Evolutionary conservation across 2,888 invertebrate genomes (phyloP).

Genomic region (Mythimna ferrago): DNA sequence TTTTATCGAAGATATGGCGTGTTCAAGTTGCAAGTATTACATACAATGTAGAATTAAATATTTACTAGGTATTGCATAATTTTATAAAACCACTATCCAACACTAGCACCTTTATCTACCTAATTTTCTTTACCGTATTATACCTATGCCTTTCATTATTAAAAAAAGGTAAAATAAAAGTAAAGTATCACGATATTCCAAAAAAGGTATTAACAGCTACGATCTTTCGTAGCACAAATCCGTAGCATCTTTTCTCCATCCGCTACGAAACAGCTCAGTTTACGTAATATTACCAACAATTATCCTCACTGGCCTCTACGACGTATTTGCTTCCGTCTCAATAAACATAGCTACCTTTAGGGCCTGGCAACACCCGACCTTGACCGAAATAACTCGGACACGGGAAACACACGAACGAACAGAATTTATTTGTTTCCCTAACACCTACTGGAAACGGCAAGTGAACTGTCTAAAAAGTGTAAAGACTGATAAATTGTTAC

Average conservation of each 20-base stretch:
- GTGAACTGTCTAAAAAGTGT: constrained; percentile 24
- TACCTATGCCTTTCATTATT: too few relatives aligned
- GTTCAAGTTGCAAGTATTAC: too few relatives aligned
- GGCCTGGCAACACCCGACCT: constrained; percentile 51
- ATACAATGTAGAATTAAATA: too few relatives aligned
- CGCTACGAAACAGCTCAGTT: constrained; percentile 6
- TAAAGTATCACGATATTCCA: background rate
- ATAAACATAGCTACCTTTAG: constrained; percentile 22
- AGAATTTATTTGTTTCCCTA: constrained; percentile 52
- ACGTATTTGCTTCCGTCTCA: background rate
- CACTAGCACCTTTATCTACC: too few relatives aligned
- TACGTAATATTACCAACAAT: background rate
- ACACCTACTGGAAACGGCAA: constrained; percentile 34
- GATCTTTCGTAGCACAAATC: constrained; percentile 28
- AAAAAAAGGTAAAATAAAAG: too few relatives aligned
- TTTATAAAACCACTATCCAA: background rate
- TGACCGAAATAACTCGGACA: constrained; percentile 56
- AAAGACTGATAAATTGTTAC: constrained; percentile 31
- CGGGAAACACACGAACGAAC: constrained; percentile 32
- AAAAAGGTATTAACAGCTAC: constrained; percentile 2
- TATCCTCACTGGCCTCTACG: background rate
- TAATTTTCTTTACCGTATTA: too few relatives aligned
- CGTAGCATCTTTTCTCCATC: background rate
- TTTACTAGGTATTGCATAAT: too few relatives aligned
- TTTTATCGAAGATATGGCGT: too few relatives aligned